Evolutionary conservation across 2,797 vertebrate species (phyloP).

Genomic region (Scomberomorus guttatus): DNA sequence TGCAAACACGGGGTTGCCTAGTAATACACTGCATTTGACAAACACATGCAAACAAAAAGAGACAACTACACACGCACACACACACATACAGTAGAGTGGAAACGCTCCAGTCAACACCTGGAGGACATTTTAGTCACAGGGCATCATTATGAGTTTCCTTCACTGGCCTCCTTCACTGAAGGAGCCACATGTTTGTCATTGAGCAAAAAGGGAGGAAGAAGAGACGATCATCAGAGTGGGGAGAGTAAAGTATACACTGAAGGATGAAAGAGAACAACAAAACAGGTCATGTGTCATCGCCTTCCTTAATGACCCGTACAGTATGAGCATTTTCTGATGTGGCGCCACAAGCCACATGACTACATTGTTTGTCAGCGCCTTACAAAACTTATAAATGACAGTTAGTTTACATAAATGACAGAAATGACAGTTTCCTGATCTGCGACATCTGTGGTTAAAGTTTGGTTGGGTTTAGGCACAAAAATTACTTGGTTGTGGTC

Average conservation of each 20-base stretch:
- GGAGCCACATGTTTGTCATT: slow-evolving; percentile 63
- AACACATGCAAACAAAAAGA: slow-evolving; percentile 25
- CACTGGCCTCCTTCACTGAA: slow-evolving; percentile 43
- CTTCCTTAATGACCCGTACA: slow-evolving; percentile 2
- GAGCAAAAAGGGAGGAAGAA: slow-evolving; percentile 18
- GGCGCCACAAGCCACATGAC: neutral
- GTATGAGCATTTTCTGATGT: neutral
- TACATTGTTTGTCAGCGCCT: neutral
- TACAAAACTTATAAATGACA: neutral
- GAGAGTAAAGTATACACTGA: slow-evolving; percentile 27
- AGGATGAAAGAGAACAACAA: slow-evolving; percentile 26
- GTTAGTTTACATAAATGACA: too few species aligned
- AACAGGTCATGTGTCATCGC: neutral
- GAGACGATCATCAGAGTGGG: slow-evolving; percentile 21
- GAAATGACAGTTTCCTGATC: too few species aligned
- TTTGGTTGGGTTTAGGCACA: too few species aligned
- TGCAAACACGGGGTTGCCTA: neutral
- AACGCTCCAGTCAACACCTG: slow-evolving; percentile 38
- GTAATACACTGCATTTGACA: slow-evolving; percentile 25
- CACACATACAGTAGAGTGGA: slow-evolving; percentile 2
- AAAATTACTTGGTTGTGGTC: neutral
- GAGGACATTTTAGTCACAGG: slow-evolving; percentile 54
- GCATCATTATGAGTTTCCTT: slow-evolving; percentile 44
- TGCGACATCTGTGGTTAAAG: too few species aligned
- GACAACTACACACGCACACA: neutral